Evolutionary conservation across 2,888 invertebrate genomes (phyloP).

Genomic region (Chrysolina americana): DNA sequence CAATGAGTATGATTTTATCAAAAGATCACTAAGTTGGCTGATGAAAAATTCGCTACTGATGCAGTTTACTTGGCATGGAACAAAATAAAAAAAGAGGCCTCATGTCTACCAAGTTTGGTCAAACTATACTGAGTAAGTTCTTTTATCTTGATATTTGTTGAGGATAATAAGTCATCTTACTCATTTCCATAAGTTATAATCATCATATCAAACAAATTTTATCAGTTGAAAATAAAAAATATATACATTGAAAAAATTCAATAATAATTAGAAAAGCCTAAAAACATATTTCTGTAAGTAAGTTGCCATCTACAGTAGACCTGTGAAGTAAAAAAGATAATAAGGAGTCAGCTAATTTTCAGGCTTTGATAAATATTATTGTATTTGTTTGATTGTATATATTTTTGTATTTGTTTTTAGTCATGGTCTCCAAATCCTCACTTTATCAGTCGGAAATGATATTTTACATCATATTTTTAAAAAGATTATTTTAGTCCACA

Average conservation of each 20-base stretch:
- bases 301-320: neutral
- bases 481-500: neutral
- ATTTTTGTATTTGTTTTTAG: neutral
- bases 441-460: neutral
- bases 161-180: conserved; percentile 1
- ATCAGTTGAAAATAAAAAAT: neutral
- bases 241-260: neutral
- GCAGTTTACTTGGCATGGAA: conserved; percentile 16
- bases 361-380: neutral
- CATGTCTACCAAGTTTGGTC: conserved; percentile 8
- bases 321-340: neutral
- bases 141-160: conserved; percentile 10
- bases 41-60: conserved; percentile 10
- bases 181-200: neutral
- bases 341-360: neutral
- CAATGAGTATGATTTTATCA: conserved; percentile 14
- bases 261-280: neutral
- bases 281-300: neutral
- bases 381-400: neutral
- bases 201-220: neutral
- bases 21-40: neutral
- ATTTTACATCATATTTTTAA: neutral
- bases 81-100: conserved; percentile 7
- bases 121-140: conserved; percentile 11
- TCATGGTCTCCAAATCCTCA: neutral